Conservation (phyloP, 2,797 vertebrate species). For the Falco naumanni region DNA sequence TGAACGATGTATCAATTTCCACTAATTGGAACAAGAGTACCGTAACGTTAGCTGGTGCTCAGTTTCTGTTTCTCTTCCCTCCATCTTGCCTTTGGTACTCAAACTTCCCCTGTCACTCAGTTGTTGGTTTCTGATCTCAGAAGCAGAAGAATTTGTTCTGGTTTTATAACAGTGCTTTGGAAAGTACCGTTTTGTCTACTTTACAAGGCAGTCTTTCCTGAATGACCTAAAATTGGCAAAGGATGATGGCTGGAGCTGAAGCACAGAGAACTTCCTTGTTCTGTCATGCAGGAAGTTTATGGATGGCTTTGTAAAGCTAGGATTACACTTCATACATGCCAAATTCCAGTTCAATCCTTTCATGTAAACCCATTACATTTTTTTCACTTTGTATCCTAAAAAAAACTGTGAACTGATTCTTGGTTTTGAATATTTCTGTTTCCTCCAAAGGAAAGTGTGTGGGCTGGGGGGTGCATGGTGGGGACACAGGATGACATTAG, state of each 20-base stretch:
- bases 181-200: neutral
- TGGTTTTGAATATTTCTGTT: neutral
- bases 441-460: neutral
- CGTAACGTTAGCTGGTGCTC: neutral
- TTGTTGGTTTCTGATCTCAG: neutral
- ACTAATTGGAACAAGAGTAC: neutral
- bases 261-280: neutral
- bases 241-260: neutral
- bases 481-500: neutral
- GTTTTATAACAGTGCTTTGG: neutral
- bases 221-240: neutral
- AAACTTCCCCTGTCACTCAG: neutral
- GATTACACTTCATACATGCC: neutral
- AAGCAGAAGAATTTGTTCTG: neutral
- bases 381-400: neutral
- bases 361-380: neutral
- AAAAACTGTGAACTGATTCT: neutral
- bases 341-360: neutral
- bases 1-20: neutral
- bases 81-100: neutral
- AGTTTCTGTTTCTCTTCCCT: neutral
- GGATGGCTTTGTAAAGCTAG: neutral
- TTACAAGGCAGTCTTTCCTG: neutral
- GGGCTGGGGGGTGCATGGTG: fast-evolving
- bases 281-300: neutral